Base-by-base conservation (phyloP, 2,113 vertebrate genomes). In the Urocitellus parryii region DNA sequence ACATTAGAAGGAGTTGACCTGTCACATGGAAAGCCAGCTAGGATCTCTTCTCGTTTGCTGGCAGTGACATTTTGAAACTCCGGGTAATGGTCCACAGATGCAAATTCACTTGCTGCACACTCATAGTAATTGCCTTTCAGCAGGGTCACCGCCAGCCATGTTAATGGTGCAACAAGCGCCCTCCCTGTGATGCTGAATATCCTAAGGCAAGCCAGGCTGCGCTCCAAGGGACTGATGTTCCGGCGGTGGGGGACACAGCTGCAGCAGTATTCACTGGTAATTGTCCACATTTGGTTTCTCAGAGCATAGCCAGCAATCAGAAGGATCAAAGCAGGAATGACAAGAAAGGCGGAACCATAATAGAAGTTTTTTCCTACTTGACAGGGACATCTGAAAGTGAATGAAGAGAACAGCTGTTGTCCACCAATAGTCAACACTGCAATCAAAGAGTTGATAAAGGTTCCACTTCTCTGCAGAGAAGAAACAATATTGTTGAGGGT, bases 361-460 rank as follows among this genome's bases (percentile, higher is more conserved):
- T 94, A 98, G 86, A 99, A 97, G 25, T 99, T 99, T 74, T 98
- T 98, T 18, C 98, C 98, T 37, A 93, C 95, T 0, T 98, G 98
- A 80, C 99, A 99, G 11, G 99, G 99, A 93, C 99, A 99, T 27
- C 78, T 98, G 91, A 99, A 99, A 0, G 98, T 98, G 63, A 98
- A 98, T 63, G 98, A 98, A 22, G 98, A 99, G 77, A 99, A 98
- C 1, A 99, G 97, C 0, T 99, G 98, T 88, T 99, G 98, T 39
- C 98, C 98, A 0, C 98, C 97, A 37, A 98, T 95, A 7, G 98
- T 99, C 81, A 98, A 27, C 48, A 98, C 96, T 4, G 98, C 98
- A 83, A 99, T 99, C 90, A 98, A 4, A 65, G 97, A 97, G 95
- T 98, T 98, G 88, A 98, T 98, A 72, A 98, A 34, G 22, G 97